These are phyloP conservation scores for Nasonia oneida DNA, from an alignment of 2,888 invertebrate species.

Conservation along the genomic window DNA sequence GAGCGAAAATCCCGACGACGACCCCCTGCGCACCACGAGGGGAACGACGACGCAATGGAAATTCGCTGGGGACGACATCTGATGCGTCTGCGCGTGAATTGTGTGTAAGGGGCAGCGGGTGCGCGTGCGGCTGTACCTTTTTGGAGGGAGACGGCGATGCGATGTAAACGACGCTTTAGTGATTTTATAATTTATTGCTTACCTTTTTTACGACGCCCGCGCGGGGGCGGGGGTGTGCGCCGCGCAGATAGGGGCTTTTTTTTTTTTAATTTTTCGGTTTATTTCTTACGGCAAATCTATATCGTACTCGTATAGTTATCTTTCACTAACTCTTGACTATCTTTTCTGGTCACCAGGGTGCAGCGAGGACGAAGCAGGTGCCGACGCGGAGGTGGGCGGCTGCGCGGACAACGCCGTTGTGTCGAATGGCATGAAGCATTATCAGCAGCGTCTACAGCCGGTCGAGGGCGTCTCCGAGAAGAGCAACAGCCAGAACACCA, in stretches of 20 bases:
- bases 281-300: not conserved
- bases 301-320: too few relatives aligned
- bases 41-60: not conserved
- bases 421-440: constrained; percentile 64
- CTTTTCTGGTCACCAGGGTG: constrained; percentile 71
- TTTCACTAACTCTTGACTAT: not conserved
- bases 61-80: not conserved
- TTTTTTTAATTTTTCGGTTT: not conserved
- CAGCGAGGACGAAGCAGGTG: constrained; percentile 79
- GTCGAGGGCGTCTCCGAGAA: constrained; percentile 67
- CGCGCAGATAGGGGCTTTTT: not conserved
- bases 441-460: constrained; percentile 56
- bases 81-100: not conserved
- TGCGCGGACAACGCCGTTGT: constrained; percentile 64
- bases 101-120: not conserved
- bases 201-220: not conserved
- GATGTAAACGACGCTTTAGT: constrained; percentile 58
- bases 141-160: not conserved
- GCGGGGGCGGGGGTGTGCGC: not conserved
- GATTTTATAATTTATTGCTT: constrained; percentile 52
- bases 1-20: constrained; percentile 55
- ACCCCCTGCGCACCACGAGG: not conserved
- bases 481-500: constrained; percentile 53
- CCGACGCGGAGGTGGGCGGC: constrained; percentile 77
- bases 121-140: not conserved